Percentiles rank a stretch among this genome's conserved stretches.
Evolutionary conservation across 2,888 invertebrate species (phyloP).

Genomic region (Drosophila suboccidentalis): DNA sequence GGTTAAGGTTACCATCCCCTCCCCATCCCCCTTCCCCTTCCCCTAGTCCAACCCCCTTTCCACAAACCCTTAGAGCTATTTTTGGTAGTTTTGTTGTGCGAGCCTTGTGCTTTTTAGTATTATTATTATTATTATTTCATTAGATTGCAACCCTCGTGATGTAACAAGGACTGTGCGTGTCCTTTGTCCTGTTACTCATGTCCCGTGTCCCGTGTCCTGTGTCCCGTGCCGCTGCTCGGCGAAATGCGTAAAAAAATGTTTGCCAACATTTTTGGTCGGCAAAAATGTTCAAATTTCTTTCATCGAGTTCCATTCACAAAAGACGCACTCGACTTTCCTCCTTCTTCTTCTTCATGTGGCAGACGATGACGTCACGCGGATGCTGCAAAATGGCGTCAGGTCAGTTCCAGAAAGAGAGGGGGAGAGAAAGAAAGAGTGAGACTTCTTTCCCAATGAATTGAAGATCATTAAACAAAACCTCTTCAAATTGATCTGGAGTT

Average conservation of each 20-base stretch:
- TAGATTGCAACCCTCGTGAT: slow-evolving; percentile 72
- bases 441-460: background rate
- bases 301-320: background rate
- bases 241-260: slow-evolving; percentile 57
- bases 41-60: background rate
- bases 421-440: background rate
- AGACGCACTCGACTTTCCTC: background rate
- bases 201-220: slow-evolving; percentile 20
- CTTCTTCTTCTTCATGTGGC: background rate
- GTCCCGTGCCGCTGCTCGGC: slow-evolving; percentile 23
- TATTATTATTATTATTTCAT: slow-evolving; percentile 78
- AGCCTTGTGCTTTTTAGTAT: slow-evolving; percentile 63
- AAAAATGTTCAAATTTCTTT: slow-evolving; percentile 5
- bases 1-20: background rate
- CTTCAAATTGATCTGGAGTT: background rate
- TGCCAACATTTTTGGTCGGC: slow-evolving; percentile 43
- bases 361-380: slow-evolving; percentile 15
- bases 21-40: too few relatives aligned
- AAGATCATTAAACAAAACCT: background rate
- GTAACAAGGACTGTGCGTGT: slow-evolving; percentile 40
- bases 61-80: background rate
- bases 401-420: background rate
- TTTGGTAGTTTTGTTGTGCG: slow-evolving; percentile 44
- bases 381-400: slow-evolving; percentile 1
- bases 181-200: slow-evolving; percentile 38